Evolutionary conservation across 2,888 invertebrate species (phyloP).

Genomic region (Troides helena): DNA sequence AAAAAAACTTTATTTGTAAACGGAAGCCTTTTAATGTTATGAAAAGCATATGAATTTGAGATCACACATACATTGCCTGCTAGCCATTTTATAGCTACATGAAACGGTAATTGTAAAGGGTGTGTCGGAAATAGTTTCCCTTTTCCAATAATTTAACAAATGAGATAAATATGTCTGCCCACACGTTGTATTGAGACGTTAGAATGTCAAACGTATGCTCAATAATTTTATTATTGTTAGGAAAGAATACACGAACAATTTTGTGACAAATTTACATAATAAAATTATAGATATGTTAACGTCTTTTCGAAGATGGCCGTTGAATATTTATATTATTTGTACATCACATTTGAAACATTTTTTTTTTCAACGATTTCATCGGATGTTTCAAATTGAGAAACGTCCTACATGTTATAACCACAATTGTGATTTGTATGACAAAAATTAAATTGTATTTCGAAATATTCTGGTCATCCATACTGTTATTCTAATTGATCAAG

Average conservation of each 20-base stretch:
- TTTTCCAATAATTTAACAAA: not conserved
- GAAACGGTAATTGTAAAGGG: too few species aligned
- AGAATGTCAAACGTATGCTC: not conserved
- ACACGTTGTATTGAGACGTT: not conserved
- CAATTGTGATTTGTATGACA: not conserved
- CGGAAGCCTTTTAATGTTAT: too few species aligned
- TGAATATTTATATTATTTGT: constrained; percentile 1
- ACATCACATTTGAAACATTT: not conserved
- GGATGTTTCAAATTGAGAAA: not conserved
- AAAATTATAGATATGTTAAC: constrained; percentile 2
- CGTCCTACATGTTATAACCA: not conserved
- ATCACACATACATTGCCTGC: too few species aligned
- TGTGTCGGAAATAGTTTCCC: not conserved
- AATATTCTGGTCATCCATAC: not conserved
- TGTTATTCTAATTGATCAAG: too few species aligned
- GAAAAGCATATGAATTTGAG: too few species aligned
- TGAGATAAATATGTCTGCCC: not conserved
- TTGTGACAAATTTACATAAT: constrained; percentile 1
- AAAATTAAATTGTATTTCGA: not conserved
- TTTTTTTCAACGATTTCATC: not conserved
- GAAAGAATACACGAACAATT: not conserved
- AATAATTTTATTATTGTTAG: constrained; percentile 3
- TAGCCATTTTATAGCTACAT: too few species aligned
- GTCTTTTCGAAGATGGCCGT: constrained; percentile 1
- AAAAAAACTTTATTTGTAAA: too few species aligned